A percentile compares a stretch with the other conserved stretches of the same genome.
phyloP scores from a whole-genome alignment of 2,797 vertebrate species.

The Danio choprae region DNA sequence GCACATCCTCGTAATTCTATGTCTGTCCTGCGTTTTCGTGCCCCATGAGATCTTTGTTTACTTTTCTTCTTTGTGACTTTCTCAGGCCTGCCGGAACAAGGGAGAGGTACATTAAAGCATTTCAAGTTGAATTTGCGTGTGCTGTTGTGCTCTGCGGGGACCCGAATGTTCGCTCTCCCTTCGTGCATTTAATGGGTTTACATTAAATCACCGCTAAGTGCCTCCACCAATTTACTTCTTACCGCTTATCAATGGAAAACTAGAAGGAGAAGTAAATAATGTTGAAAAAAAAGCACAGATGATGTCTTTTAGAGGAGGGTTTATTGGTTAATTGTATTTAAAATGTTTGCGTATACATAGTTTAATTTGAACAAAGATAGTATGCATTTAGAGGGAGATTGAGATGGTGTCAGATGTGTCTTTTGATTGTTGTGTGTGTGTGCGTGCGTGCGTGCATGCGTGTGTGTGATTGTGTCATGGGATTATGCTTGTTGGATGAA shows the following conservation, averaged over 20 bases:
- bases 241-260: slow-evolving; percentile 62
- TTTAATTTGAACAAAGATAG: background rate
- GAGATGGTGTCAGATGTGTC: background rate
- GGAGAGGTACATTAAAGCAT: slow-evolving; percentile 52
- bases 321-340: slow-evolving; percentile 21
- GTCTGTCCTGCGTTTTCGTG: background rate
- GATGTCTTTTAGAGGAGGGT: background rate
- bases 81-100: slow-evolving; percentile 34
- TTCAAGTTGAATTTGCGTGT: slow-evolving; percentile 23
- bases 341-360: slow-evolving; percentile 18
- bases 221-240: slow-evolving; percentile 71
- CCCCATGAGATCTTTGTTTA: background rate
- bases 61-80: background rate
- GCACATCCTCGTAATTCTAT: background rate
- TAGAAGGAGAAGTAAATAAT: slow-evolving; percentile 25
- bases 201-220: slow-evolving; percentile 73
- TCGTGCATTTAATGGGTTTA: slow-evolving; percentile 73
- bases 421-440: background rate
- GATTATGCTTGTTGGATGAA: slow-evolving; percentile 9
- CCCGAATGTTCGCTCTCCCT: slow-evolving; percentile 36
- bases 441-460: background rate
- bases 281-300: background rate
- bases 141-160: background rate
- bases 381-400: background rate
- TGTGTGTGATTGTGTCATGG: background rate